A percentile compares a stretch with the other conserved stretches of the same genome.
These are phyloP conservation scores for Cherax quadricarinatus DNA, from an alignment of 1,140 invertebrate genomes.

Conservation along the genomic window DNA sequence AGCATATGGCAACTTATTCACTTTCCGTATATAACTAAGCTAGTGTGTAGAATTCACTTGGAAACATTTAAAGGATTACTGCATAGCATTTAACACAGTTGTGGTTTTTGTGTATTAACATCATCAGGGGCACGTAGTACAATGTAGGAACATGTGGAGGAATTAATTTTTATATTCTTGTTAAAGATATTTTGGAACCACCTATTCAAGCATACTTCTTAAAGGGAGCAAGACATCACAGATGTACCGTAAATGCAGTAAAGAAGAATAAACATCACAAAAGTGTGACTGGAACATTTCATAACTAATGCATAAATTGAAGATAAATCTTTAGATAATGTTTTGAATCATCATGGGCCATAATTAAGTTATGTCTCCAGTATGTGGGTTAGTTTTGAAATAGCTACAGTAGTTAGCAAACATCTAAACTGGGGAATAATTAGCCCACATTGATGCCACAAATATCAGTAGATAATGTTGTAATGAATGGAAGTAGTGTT, in stretches of 20 bases:
- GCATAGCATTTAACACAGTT: not conserved
- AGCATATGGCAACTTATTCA: not conserved
- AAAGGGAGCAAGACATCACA: not conserved
- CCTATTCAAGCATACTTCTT: not conserved
- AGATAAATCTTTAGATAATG: too few relatives aligned
- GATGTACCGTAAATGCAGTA: not conserved
- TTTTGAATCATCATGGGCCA: too few relatives aligned
- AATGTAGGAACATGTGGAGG: not conserved
- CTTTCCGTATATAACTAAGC: not conserved
- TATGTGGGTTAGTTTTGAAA: too few relatives aligned
- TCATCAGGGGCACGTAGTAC: too few relatives aligned
- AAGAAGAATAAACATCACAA: too few relatives aligned
- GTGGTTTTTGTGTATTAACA: too few relatives aligned
- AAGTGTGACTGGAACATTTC: too few relatives aligned
- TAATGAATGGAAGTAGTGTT: not conserved
- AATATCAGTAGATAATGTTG: constrained; percentile 5
- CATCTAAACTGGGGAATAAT: not conserved
- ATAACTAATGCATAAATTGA: too few relatives aligned
- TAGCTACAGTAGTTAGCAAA: not conserved
- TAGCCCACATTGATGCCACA: not conserved
- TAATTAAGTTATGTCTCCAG: too few relatives aligned
- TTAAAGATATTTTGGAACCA: not conserved
- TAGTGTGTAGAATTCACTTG: not conserved
- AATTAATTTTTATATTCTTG: not conserved
- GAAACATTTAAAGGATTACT: not conserved